phyloP scores from a whole-genome alignment of 2,888 invertebrate species.

The Plutella xylostella region DNA sequence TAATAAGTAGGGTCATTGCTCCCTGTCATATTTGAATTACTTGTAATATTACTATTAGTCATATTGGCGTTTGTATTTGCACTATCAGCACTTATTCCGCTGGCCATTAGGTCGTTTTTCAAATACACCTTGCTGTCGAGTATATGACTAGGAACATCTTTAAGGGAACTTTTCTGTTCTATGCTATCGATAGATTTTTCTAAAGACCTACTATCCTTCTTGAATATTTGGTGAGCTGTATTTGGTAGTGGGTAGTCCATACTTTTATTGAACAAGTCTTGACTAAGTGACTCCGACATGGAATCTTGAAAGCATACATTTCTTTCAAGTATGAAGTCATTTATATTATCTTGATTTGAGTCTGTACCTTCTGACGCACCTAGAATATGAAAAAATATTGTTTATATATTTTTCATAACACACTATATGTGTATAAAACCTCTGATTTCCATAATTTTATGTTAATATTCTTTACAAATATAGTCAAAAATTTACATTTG shows the following conservation, averaged over 20 bases:
- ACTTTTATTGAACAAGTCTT: slow-evolving; percentile 49
- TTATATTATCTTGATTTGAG: slow-evolving; percentile 51
- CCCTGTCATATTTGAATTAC: slow-evolving; percentile 53
- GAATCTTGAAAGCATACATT: slow-evolving; percentile 65
- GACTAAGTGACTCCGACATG: slow-evolving; percentile 53
- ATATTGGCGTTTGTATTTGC: slow-evolving; percentile 54
- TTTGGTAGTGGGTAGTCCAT: slow-evolving; percentile 43
- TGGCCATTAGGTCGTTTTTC: slow-evolving; percentile 40
- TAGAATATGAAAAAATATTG: no score
- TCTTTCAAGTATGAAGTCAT: slow-evolving; percentile 58
- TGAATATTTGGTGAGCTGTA: slow-evolving; percentile 29
- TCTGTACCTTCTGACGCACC: slow-evolving; percentile 56
- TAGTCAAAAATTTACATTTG: no score
- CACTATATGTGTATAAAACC: no score
- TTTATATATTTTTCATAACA: neutral
- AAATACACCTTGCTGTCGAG: slow-evolving; percentile 43
- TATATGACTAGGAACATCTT: slow-evolving; percentile 48
- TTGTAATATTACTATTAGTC: slow-evolving; percentile 56
- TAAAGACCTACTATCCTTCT: slow-evolving; percentile 43
- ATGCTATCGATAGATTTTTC: slow-evolving; percentile 46
- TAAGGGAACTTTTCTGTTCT: slow-evolving; percentile 48
- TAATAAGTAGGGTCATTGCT: slow-evolving; percentile 56
- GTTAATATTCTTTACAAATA: no score
- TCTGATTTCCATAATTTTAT: no score
- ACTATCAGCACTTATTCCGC: slow-evolving; percentile 51